Evolutionary conservation across 2,113 vertebrate genomes (phyloP), one percentile per base, ranked within the genome.

Genomic region (Rhinoptilus africanus): DNA sequence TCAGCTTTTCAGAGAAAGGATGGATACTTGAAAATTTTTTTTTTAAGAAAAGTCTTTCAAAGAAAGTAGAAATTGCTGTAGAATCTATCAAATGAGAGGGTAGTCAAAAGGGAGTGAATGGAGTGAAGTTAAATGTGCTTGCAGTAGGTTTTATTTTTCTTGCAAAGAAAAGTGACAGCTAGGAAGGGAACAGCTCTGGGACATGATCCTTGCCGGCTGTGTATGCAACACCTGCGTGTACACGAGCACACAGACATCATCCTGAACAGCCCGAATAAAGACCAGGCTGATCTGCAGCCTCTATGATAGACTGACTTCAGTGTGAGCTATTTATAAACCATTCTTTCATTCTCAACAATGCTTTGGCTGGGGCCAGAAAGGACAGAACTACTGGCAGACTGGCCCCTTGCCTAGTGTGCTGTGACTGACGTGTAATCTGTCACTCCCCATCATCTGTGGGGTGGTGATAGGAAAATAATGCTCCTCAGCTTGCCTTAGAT

Each of bases 401-500:
- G 94, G 94, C 82, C 82, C 50, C 69, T 95, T 96, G 94, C 95
- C 93, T 88, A 30, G 88, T 95, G 92, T 95, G 92, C 92, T 89
- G 92, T 93, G 96, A 96, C 95, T 96, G 96, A 95, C 90, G 35
- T 47, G 51, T 96, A 94, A 94, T 96, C 96, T 97, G 96, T 97
- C 96, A 96, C 87, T 95, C 95, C 95, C 78, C 89, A 91, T 97
- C 96, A 96, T 96, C 96, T 94, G 96, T 94, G 67, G 91, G 95
- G 92, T 95, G 92, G 93, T 96, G 97, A 97, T 96, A 96, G 95
- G 96, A 96, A 94, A 97, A 97, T 97, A 96, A 96, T 94, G 96
- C 92, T 96, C 93, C 92, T 95, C 94, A 96, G 94, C 90, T 96
- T 92, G 96, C 85, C 94, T 96, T 96, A 97, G 93, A 94, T 97